phyloP scores from a whole-genome alignment of 2,113 vertebrate species.

The Aegithalos caudatus region DNA sequence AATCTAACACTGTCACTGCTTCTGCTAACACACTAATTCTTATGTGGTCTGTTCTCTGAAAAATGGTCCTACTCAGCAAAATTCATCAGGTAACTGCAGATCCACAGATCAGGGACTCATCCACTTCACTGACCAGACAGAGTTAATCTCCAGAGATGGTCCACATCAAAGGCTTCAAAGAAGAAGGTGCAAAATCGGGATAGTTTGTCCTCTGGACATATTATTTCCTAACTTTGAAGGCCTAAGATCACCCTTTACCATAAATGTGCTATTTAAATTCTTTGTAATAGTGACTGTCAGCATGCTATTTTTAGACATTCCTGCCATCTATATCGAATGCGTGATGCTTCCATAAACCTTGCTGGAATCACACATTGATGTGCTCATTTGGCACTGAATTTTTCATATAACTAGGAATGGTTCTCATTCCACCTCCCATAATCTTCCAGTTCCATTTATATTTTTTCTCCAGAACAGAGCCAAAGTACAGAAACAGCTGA shows the following conservation, averaged over 20 bases:
- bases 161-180: neutral
- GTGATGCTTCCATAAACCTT: neutral
- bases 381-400: neutral
- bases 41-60: neutral
- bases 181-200: neutral
- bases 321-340: neutral
- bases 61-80: neutral
- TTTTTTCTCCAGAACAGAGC: neutral
- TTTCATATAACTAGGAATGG: neutral
- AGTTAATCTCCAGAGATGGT: neutral
- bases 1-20: neutral
- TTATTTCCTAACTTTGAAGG: neutral
- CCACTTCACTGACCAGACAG: neutral
- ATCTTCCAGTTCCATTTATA: neutral
- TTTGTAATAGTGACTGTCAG: neutral
- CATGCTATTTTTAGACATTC: neutral
- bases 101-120: neutral
- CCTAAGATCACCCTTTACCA: neutral
- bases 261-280: neutral
- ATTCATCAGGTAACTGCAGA: neutral
- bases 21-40: neutral
- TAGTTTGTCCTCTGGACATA: neutral
- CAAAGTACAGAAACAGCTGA: neutral
- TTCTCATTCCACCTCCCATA: neutral
- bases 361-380: neutral